phyloP scores from a whole-genome alignment of 1,140 invertebrate genomes.

The Lordiphosa collinella region DNA sequence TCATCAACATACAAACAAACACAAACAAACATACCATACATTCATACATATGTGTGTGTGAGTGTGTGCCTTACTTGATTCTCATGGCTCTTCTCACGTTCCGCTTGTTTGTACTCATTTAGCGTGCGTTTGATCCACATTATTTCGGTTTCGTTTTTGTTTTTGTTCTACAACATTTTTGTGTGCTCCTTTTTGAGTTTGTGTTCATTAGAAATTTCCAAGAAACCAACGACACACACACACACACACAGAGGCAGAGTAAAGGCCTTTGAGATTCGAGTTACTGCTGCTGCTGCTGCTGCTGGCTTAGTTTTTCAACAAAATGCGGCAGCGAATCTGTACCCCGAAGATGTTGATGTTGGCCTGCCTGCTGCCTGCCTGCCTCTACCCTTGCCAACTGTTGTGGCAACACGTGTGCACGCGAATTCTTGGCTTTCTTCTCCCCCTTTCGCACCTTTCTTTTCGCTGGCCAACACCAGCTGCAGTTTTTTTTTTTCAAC shows the following conservation, averaged over 20 bases:
- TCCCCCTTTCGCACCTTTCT: not conserved
- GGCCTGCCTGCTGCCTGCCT: too few relatives aligned
- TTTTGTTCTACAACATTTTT: conserved; percentile 62
- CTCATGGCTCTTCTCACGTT: conserved; percentile 49
- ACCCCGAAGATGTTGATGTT: not conserved
- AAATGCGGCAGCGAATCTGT: conserved; percentile 15
- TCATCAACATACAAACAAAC: conserved; percentile 5
- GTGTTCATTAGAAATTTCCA: conserved; percentile 76
- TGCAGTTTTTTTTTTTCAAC: not conserved
- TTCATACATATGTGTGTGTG: conserved; percentile 1
- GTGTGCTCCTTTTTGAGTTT: conserved; percentile 71
- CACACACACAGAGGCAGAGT: conserved; percentile 20
- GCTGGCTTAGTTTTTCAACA: conserved; percentile 73
- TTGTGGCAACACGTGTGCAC: conserved; percentile 22
- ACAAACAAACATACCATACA: not conserved
- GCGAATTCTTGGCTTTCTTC: not conserved
- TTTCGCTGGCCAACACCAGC: too few relatives aligned
- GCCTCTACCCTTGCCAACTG: conserved; percentile 4
- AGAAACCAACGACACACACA: conserved; percentile 61
- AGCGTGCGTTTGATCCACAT: conserved; percentile 53
- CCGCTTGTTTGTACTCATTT: conserved; percentile 42
- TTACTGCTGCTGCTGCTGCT: conserved; percentile 35
- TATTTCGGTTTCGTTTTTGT: conserved; percentile 49
- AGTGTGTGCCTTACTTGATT: conserved; percentile 36
- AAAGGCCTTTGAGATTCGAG: conserved; percentile 48